Percentiles rank a stretch among this genome's conserved stretches.
Evolutionary conservation across 2,797 vertebrate species (phyloP).

Genomic region (Melanotaenia boesemani): DNA sequence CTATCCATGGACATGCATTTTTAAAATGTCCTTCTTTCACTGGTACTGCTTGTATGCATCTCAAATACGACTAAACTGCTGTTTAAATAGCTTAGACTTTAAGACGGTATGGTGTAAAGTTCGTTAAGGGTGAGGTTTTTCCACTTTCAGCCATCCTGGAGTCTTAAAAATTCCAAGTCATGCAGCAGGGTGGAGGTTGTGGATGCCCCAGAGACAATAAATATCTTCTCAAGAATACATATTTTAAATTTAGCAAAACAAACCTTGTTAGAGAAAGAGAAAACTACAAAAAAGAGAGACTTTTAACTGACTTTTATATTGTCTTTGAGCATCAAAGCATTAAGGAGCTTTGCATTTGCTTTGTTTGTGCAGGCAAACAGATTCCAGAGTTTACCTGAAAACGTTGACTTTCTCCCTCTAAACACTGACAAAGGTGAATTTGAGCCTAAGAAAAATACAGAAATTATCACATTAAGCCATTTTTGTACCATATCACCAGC

Average conservation of each 20-base stretch:
- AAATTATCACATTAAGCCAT: too few relatives aligned
- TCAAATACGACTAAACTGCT: neutral
- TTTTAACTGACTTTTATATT: neutral
- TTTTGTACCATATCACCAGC: neutral
- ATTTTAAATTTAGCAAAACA: neutral
- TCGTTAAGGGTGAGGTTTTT: too few relatives aligned
- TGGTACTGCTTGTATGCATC: neutral
- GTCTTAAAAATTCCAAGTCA: neutral
- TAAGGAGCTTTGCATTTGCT: too few relatives aligned
- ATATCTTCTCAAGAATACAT: neutral
- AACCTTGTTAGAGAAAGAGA: neutral
- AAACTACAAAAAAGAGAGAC: neutral
- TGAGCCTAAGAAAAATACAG: neutral
- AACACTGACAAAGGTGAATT: neutral
- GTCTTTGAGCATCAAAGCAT: neutral
- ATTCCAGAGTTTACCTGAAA: neutral
- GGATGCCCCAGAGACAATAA: too few relatives aligned
- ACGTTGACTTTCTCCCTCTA: neutral
- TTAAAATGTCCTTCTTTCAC: neutral
- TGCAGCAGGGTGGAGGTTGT: neutral
- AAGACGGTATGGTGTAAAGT: neutral
- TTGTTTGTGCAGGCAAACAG: too few relatives aligned
- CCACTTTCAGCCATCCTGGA: too few relatives aligned
- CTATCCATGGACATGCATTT: slow-evolving; percentile 14
- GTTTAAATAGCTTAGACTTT: neutral